A percentile compares a stretch with the other conserved stretches of the same genome.
Evolutionary conservation across 2,888 invertebrate species (phyloP).

Genomic region (Amorpha juglandis): DNA sequence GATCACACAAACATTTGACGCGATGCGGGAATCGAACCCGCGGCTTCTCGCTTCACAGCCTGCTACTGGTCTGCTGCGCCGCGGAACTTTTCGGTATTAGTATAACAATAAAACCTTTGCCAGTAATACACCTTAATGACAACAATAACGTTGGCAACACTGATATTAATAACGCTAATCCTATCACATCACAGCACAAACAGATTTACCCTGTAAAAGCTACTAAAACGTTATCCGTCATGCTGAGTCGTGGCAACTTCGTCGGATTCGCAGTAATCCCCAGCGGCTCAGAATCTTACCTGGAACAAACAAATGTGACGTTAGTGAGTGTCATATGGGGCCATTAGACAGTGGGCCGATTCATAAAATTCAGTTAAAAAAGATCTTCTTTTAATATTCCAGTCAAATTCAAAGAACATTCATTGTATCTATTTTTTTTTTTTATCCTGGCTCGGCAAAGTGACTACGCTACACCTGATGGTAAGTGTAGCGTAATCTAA

Average conservation of each 20-base stretch:
- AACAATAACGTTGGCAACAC: background rate
- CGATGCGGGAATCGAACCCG: too few species aligned
- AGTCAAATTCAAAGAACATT: too few species aligned
- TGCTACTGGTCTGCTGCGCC: too few species aligned
- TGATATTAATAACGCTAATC: slow-evolving; percentile 1
- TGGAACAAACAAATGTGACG: slow-evolving; percentile 26
- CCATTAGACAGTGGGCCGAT: background rate
- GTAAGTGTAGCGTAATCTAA: too few species aligned
- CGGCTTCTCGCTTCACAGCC: too few species aligned
- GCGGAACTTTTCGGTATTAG: too few species aligned
- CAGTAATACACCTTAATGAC: background rate
- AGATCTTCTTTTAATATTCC: background rate
- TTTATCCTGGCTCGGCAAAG: too few species aligned
- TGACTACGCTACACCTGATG: too few species aligned
- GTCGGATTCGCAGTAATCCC: slow-evolving; percentile 17
- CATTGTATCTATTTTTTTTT: too few species aligned
- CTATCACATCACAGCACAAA: background rate
- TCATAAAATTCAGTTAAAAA: too few species aligned
- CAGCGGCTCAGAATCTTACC: slow-evolving; percentile 27
- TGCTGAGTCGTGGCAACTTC: slow-evolving; percentile 33
- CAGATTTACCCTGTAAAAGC: slow-evolving; percentile 2
- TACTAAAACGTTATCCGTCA: slow-evolving; percentile 43
- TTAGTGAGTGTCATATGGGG: slow-evolving; percentile 23
- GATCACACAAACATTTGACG: too few species aligned
- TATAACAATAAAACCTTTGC: too few species aligned